A percentile compares a stretch with the other conserved stretches of the same genome.
Evolutionary conservation across 2,888 invertebrate genomes (phyloP).

Genomic region (Penaeus monodon): DNA sequence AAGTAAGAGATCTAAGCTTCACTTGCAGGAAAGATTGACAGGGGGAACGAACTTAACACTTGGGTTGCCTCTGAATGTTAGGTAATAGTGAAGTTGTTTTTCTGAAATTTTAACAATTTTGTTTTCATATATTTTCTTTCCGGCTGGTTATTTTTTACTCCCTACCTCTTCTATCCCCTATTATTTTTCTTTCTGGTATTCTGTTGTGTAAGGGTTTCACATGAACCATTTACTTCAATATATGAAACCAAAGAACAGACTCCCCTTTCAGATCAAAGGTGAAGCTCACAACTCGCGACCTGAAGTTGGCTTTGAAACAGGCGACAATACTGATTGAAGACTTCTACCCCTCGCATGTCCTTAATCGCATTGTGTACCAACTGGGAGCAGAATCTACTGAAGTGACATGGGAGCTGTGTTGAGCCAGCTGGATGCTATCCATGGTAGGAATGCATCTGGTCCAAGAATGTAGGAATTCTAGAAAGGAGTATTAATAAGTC

Average conservation of each 20-base stretch:
- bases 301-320: conserved; percentile 83
- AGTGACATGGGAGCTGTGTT: conserved; percentile 8
- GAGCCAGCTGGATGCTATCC: conserved; percentile 19
- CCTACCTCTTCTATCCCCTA: not conserved
- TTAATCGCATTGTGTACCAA: conserved; percentile 72
- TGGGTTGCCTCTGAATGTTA: conserved; percentile 73
- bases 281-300: conserved; percentile 82
- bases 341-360: conserved; percentile 82
- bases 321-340: conserved; percentile 83
- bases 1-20: conserved; percentile 83
- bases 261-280: conserved; percentile 79
- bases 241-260: too few relatives aligned
- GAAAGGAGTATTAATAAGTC: conserved; percentile 29
- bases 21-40: conserved; percentile 87
- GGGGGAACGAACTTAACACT: conserved; percentile 81
- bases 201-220: conserved; percentile 64
- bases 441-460: conserved; percentile 11
- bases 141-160: too few relatives aligned
- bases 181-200: not conserved
- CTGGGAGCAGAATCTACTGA: conserved; percentile 19
- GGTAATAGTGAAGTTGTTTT: conserved; percentile 21
- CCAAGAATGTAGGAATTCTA: conserved; percentile 40
- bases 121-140: not conserved
- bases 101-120: not conserved
- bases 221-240: conserved; percentile 65